A percentile compares a stretch with the other conserved stretches of the same genome.
These are phyloP conservation scores for Physeter macrocephalus DNA, from an alignment of 2,113 vertebrate genomes.

Conservation along the genomic window DNA sequence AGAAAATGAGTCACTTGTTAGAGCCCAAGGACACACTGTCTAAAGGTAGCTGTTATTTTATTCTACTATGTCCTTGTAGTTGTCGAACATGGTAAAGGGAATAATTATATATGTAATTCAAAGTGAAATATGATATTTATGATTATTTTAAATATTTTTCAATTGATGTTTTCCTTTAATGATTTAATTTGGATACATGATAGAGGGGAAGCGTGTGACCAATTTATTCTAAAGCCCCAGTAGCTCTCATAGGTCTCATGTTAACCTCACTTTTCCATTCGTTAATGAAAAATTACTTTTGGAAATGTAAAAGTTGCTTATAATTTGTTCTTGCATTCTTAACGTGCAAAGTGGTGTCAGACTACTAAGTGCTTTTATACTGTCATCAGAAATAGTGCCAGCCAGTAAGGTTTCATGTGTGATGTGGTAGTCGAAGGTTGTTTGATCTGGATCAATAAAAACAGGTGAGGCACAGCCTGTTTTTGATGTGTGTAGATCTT, in stretches of 20 bases:
- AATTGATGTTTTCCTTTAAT: not conserved
- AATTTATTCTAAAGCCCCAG: rapidly evolving
- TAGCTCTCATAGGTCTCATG: not conserved
- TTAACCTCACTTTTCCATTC: not conserved
- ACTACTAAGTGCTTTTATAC: not conserved
- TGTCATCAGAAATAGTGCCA: not conserved
- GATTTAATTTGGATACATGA: not conserved
- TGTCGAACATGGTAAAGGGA: not conserved
- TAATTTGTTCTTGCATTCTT: not conserved
- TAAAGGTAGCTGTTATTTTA: not conserved
- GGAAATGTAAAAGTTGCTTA: not conserved
- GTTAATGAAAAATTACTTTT: not conserved
- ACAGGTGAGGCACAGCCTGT: rapidly evolving
- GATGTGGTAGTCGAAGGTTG: not conserved
- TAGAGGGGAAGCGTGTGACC: not conserved
- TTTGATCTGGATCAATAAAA: not conserved
- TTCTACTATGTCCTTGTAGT: not conserved
- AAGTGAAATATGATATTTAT: not conserved
- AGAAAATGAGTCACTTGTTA: not conserved
- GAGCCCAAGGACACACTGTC: not conserved
- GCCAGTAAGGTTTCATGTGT: not conserved
- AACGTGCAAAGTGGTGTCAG: not conserved
- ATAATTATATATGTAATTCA: not conserved
- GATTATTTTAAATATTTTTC: not conserved
- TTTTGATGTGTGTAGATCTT: not conserved